Base-by-base conservation (phyloP, 2,113 vertebrate genomes). In the Psittacus erithacus region DNA sequence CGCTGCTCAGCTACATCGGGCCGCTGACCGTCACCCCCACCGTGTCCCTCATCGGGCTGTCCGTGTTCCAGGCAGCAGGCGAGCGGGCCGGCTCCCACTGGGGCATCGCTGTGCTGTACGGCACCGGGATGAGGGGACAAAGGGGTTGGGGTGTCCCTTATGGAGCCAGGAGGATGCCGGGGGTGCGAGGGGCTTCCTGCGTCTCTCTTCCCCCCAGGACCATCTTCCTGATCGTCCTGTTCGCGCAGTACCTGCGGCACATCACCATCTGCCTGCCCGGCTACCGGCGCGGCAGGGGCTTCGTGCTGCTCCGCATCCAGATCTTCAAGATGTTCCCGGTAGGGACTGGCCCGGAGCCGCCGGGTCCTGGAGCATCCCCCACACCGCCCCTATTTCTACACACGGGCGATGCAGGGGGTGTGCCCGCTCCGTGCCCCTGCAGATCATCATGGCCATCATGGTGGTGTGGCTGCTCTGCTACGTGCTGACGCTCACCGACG, bases 281-380 rank as follows among this genome's bases (percentile, higher is more conserved):
- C 33, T 99, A 99, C 95, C 98, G 96, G 70, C 96, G 97, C 59
- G 97, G 98, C 87, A 98, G 93, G 57, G 99, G 99, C 38, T 97
- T 99, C n/a, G 97, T 96, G 35, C 84, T 97, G 75, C 95, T 98
- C 78, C 98, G 97, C 24, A 19, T 99, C 84, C 98, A 99, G 96
- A 98, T 99, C 95, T 99, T 99, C 98, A 99, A 99, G 97, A 98
- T 99, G 99, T 99, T 99, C 97, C 99, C 99, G 25, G 99, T 99
- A 98, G 98, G 97, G 31, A 7, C 13, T 0, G 46, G 27, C 29
- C 1, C 2, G 31, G 47, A 46, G 16, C 67, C 8, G 4, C 19
- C 3, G 1, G 23, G 7, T 7, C 27, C 55, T 18, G 31, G 13
- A 33, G 39, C 1, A 4, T 8, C 28, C 92, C 63, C 2, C 3